Evolutionary conservation across 2,888 invertebrate species (phyloP).

Genomic region (Eupithecia pulchellata): DNA sequence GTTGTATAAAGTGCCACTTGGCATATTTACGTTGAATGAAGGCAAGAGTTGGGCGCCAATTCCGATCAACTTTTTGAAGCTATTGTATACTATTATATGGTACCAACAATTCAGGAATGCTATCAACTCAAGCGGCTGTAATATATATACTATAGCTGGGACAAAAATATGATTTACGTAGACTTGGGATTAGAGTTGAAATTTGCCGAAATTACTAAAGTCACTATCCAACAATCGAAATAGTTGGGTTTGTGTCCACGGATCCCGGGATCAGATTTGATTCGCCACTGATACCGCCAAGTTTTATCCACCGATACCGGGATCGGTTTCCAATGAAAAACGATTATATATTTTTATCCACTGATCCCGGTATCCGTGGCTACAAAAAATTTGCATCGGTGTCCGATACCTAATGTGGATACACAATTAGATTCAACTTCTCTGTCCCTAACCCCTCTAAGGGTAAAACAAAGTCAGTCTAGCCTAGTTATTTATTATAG

Average conservation of each 20-base stretch:
- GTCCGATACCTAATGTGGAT: background rate
- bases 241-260: too few species aligned
- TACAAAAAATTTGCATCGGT: background rate
- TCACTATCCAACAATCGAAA: background rate
- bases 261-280: too few species aligned
- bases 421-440: background rate
- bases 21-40: background rate
- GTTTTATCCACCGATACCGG: too few species aligned
- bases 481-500: constrained; percentile 42
- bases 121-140: too few species aligned
- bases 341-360: too few species aligned
- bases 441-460: background rate
- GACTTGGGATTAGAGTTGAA: background rate
- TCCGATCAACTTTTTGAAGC: background rate
- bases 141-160: too few species aligned
- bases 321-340: too few species aligned
- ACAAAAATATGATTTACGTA: background rate
- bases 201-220: background rate
- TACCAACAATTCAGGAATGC: background rate
- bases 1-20: constrained; percentile 6
- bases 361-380: too few species aligned
- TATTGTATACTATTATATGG: too few species aligned
- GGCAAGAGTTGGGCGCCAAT: background rate
- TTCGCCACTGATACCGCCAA: too few species aligned
- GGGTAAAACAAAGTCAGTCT: constrained; percentile 32